phyloP scores from a whole-genome alignment of 2,888 invertebrate genomes.

The Priocnemis perturbator region DNA sequence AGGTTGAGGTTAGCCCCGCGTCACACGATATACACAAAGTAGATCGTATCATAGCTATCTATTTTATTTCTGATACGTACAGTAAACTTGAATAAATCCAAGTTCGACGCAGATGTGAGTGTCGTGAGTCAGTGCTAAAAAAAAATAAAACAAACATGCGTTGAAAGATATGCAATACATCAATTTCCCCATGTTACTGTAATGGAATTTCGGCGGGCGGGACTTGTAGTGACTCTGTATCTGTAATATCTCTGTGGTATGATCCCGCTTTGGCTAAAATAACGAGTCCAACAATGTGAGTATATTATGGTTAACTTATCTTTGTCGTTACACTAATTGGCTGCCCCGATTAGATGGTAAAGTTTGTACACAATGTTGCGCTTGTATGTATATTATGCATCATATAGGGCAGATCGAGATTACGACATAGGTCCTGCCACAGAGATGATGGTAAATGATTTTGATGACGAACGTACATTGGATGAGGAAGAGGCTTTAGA shows the following conservation, averaged over 20 bases:
- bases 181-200: not conserved
- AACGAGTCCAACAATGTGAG: conserved; percentile 60
- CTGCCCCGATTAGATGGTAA: not conserved
- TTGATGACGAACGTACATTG: conserved; percentile 96
- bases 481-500: conserved; percentile 98
- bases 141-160: not conserved
- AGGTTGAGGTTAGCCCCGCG: conserved; percentile 47
- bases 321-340: not conserved
- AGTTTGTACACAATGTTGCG: not conserved
- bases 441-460: conserved; percentile 98
- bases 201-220: not conserved
- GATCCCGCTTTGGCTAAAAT: conserved; percentile 48
- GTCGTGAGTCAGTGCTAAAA: not conserved
- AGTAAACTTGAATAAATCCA: not conserved
- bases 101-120: not conserved
- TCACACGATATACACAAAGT: conserved; percentile 16
- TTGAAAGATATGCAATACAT: conserved; percentile 2
- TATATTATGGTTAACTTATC: conserved; percentile 21
- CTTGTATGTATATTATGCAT: not conserved
- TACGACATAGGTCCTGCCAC: conserved; percentile 92
- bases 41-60: not conserved
- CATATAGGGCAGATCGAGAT: conserved; percentile 75
- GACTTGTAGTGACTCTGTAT: not conserved
- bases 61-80: not conserved
- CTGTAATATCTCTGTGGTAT: conserved; percentile 51